Conservation (phyloP, 2,888 invertebrate genomes). For the Cantharis lateralis region DNA sequence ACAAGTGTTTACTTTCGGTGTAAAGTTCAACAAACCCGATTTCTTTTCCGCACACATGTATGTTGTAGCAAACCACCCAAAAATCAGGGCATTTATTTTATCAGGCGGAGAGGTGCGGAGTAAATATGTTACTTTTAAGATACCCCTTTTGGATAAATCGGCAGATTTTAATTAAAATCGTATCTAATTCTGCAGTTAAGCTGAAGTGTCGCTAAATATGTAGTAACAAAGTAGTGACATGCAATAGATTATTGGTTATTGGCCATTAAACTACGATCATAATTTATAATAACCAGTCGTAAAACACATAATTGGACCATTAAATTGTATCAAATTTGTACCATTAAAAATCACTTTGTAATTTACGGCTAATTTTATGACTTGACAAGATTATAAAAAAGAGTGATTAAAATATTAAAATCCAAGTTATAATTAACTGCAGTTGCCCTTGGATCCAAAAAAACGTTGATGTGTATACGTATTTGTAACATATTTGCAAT, state of each 20-base stretch:
- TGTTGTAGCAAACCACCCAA: too few relatives aligned
- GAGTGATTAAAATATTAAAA: background rate
- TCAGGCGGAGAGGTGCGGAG: too few relatives aligned
- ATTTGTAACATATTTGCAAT: conserved; percentile 5
- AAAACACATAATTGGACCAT: background rate
- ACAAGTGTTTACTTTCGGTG: too few relatives aligned
- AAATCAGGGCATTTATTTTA: too few relatives aligned
- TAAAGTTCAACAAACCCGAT: too few relatives aligned
- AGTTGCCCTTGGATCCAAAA: background rate
- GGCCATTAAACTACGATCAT: background rate
- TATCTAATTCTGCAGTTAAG: background rate
- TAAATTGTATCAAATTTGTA: conserved; percentile 1
- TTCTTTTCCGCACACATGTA: too few relatives aligned
- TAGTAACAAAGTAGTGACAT: background rate
- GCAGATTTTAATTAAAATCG: too few relatives aligned
- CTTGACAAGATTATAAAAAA: background rate
- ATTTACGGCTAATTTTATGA: background rate
- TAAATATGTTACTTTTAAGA: too few relatives aligned
- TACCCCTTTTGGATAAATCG: too few relatives aligned
- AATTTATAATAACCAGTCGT: background rate
- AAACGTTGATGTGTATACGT: background rate
- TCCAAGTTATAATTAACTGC: background rate
- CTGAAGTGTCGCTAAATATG: background rate
- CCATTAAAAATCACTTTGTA: background rate
- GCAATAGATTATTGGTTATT: background rate